phyloP scores from a whole-genome alignment of 1,140 invertebrate genomes.

The Tenebrio molitor region DNA sequence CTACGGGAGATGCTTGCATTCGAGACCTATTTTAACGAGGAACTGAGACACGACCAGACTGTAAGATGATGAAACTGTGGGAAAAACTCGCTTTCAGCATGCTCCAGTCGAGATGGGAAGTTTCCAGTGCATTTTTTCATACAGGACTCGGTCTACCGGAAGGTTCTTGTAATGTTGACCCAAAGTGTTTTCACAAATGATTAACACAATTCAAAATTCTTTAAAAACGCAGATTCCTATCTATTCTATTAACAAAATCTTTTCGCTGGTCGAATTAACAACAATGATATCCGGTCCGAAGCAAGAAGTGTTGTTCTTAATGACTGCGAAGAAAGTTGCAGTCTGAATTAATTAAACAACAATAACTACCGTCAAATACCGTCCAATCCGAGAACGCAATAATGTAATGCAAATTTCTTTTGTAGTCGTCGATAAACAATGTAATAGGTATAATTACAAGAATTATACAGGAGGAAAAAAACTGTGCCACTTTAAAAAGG shows the following conservation, averaged over 20 bases:
- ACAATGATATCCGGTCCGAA: too few species aligned
- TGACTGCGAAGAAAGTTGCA: not conserved
- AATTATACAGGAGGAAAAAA: conserved; percentile 12
- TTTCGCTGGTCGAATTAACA: too few species aligned
- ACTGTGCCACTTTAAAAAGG: conserved; percentile 18
- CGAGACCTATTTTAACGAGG: conserved; percentile 9
- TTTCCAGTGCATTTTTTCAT: too few species aligned
- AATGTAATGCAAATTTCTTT: conserved; percentile 9
- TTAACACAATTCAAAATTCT: too few species aligned
- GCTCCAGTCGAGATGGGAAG: too few species aligned
- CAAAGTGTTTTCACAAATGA: too few species aligned
- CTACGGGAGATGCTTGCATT: not conserved
- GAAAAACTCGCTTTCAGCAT: too few species aligned
- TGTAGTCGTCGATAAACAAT: conserved; percentile 20
- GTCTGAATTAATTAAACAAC: not conserved
- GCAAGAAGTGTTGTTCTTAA: too few species aligned
- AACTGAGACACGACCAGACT: conserved; percentile 10
- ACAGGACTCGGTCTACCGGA: too few species aligned
- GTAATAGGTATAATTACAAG: conserved; percentile 15
- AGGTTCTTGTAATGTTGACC: too few species aligned
- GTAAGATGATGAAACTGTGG: not conserved
- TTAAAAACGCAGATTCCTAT: too few species aligned
- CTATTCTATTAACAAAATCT: too few species aligned
- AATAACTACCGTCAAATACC: not conserved
- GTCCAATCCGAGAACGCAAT: not conserved